A percentile compares a stretch with the other conserved stretches of the same genome.
Conservation (phyloP, 2,888 invertebrate species). For the Plebejus argus region DNA sequence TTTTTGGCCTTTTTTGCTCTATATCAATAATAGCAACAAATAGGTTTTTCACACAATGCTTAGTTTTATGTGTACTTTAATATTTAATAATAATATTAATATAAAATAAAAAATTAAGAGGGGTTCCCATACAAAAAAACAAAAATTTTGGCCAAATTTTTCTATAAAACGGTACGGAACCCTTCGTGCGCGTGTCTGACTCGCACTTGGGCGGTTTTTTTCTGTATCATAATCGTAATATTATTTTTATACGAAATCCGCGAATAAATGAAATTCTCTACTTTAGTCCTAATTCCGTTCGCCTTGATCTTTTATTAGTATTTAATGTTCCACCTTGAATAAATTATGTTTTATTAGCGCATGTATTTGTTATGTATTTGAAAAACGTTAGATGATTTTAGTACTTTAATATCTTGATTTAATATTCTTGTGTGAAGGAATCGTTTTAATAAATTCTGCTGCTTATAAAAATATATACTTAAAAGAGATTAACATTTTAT, state of each 20-base stretch:
- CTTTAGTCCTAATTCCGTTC: background rate
- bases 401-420: background rate
- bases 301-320: conserved; percentile 23
- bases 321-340: conserved; percentile 18
- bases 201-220: too few relatives aligned
- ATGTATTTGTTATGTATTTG: conserved; percentile 14
- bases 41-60: too few relatives aligned
- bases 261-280: background rate
- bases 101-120: too few relatives aligned
- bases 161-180: too few relatives aligned
- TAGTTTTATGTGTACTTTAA: too few relatives aligned
- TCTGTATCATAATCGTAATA: background rate
- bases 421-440: too few relatives aligned
- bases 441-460: background rate
- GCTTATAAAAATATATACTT: background rate
- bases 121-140: too few relatives aligned
- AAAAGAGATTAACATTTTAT: background rate
- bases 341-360: conserved; percentile 22
- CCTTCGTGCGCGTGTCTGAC: too few relatives aligned
- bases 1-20: too few relatives aligned
- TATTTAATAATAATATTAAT: too few relatives aligned
- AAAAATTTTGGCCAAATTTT: too few relatives aligned
- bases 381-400: background rate
- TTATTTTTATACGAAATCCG: background rate
- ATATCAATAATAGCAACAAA: too few relatives aligned